Percentiles rank a stretch among this genome's conserved stretches.
Evolutionary conservation across 1,140 invertebrate genomes (phyloP).

Genomic region (Drosophila bocki): DNA sequence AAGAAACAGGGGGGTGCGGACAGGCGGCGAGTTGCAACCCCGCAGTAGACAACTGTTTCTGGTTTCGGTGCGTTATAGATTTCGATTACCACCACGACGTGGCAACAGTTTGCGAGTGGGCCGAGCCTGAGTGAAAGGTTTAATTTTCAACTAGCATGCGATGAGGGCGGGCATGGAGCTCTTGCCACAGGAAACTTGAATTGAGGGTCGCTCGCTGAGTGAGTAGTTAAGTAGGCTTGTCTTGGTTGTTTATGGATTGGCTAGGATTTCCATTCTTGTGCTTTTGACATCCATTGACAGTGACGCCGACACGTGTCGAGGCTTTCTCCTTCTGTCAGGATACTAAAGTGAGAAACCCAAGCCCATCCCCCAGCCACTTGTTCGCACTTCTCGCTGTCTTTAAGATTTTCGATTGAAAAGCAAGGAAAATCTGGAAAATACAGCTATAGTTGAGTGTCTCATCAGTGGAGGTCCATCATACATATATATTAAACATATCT

Average conservation of each 20-base stretch:
- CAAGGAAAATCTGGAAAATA: not conserved
- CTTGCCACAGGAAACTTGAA: constrained; percentile 6
- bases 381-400: constrained; percentile 6
- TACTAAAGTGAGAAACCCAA: constrained; percentile 18
- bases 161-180: constrained; percentile 17
- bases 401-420: not conserved
- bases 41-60: constrained; percentile 53
- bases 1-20: constrained; percentile 1
- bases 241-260: constrained; percentile 65
- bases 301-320: constrained; percentile 73
- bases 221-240: constrained; percentile 77
- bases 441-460: not conserved
- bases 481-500: not conserved
- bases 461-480: not conserved
- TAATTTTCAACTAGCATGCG: constrained; percentile 71
- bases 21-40: constrained; percentile 14
- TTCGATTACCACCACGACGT: constrained; percentile 65
- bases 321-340: constrained; percentile 4
- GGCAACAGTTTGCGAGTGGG: constrained; percentile 14
- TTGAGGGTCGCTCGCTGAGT: constrained; percentile 65
- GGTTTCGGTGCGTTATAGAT: constrained; percentile 68
- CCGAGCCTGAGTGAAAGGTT: constrained; percentile 71
- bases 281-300: constrained; percentile 76
- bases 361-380: constrained; percentile 8
- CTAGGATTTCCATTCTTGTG: constrained; percentile 71